Evolutionary conservation across 2,797 vertebrate species (phyloP), one percentile per base, ranked within the genome.

Genomic region (Rhinatrema bivittatum): DNA sequence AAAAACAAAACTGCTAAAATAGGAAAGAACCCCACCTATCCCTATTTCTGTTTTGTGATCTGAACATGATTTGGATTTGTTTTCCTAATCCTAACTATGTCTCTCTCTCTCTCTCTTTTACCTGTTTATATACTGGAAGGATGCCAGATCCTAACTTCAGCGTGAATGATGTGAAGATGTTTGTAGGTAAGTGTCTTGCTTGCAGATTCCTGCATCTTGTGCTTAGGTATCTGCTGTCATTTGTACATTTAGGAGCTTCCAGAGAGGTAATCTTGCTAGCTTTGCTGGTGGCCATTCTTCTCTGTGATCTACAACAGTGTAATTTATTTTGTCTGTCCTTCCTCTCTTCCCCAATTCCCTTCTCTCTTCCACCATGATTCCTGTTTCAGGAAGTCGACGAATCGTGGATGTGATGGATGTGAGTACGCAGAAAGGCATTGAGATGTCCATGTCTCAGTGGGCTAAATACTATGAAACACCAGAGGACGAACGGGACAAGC

Each of bases 361-460:
- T 20, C 20, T 29, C 16, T 27, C 27, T 16, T 14, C 16, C 12
- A 34, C 5, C 10, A 1, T 48, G 22, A 13, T 58, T 13, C 68
- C 42, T 67, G 1, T 44, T 54, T 16, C 65, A 98, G 95, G 95
- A 55, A 96, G 94, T 72, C 84, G 90, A 23, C 85, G 95, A 20
- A 90, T 98, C 72, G 87, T 98, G 38, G 95, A 98, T 1, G 95
- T 98, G 59, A 98, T 98, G 95, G 95, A 98, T 2, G 95, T 98
- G 46, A 95, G 88, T 69, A 98, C 95, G 1, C 95, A 98, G 68
- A 91, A 91, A 51, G 95, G 92, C 38, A 98, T 98, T 0, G 95
- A 98, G 74, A 98, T 98, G 95, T 97, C 95, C 10, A 98, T 98
- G 95, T 86, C 91, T 1, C 95, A 97, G 69, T 97, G 95, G 95